Percentiles rank a stretch among this genome's conserved stretches.
Evolutionary conservation across 2,113 vertebrate species (phyloP).

Genomic region (Podarcis muralis): DNA sequence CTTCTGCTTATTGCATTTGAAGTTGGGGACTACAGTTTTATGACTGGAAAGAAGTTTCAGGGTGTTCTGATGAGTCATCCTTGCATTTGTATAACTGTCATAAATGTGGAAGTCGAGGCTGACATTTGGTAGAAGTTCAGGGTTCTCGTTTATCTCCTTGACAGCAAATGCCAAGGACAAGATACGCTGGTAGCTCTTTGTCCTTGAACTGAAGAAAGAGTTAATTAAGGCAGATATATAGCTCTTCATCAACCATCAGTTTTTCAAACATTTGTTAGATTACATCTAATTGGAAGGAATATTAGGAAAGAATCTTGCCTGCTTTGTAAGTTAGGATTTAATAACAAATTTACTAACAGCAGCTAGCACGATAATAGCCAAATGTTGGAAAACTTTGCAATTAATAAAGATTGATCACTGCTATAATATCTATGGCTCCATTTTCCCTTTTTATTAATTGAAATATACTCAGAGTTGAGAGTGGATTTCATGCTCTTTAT

Average conservation of each 20-base stretch:
- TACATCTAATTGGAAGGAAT: no score
- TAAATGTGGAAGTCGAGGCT: neutral
- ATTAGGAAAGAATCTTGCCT: no score
- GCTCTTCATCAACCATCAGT: neutral
- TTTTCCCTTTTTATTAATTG: no score
- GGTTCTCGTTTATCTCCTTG: neutral
- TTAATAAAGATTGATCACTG: no score
- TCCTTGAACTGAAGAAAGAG: neutral
- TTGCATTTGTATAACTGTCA: neutral
- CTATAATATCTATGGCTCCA: no score
- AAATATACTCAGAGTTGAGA: no score
- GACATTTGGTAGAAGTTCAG: neutral
- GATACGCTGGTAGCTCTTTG: neutral
- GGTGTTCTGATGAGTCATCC: neutral
- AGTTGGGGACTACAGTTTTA: neutral
- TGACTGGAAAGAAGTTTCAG: neutral
- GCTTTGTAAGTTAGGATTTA: no score
- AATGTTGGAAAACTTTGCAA: no score
- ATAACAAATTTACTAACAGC: no score
- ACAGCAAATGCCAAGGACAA: conserved; percentile 8
- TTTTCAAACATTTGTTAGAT: no score
- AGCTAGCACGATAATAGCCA: no score
- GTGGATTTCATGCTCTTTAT: no score
- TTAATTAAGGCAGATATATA: neutral
- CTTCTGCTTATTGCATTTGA: neutral